Percentiles rank a stretch among this genome's conserved stretches.
Conservation (phyloP, 2,888 invertebrate species). For the Synergus umbraculus region DNA sequence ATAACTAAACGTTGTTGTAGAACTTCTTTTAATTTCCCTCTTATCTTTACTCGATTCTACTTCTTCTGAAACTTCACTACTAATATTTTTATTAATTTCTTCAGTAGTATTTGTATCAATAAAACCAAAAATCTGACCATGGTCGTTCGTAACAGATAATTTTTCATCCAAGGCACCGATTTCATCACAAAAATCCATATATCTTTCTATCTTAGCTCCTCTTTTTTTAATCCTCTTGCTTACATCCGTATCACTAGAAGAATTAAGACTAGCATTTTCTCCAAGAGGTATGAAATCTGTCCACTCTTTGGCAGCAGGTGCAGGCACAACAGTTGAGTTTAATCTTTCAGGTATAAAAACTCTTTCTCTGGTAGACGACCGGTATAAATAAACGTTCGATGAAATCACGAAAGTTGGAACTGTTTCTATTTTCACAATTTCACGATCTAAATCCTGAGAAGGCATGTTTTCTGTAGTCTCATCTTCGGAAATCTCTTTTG, state of each 20-base stretch:
- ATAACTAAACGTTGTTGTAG: conserved; percentile 53
- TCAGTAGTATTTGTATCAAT: neutral
- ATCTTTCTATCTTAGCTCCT: conserved; percentile 32
- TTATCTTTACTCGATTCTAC: conserved; percentile 27
- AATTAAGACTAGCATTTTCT: conserved; percentile 48
- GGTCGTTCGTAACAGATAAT: neutral
- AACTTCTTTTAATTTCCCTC: neutral
- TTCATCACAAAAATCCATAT: conserved; percentile 51
- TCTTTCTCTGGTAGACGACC: conserved; percentile 67
- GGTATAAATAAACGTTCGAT: conserved; percentile 67
- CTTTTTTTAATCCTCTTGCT: neutral
- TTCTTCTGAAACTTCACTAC: conserved; percentile 27
- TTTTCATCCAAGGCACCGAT: neutral
- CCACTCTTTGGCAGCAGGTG: conserved; percentile 32
- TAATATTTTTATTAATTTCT: neutral
- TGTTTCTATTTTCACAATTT: conserved; percentile 41
- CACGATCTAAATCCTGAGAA: conserved; percentile 7
- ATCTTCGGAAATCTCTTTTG: conserved; percentile 48
- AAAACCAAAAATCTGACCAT: neutral
- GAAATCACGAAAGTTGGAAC: conserved; percentile 51
- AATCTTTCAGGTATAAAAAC: conserved; percentile 65
- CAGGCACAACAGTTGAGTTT: neutral
- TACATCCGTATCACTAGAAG: neutral
- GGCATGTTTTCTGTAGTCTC: conserved; percentile 23
- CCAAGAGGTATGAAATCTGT: conserved; percentile 66